These are phyloP conservation scores for Corythornis madagascariensis DNA, from an alignment of 2,113 vertebrate species.

Conservation along the genomic window DNA sequence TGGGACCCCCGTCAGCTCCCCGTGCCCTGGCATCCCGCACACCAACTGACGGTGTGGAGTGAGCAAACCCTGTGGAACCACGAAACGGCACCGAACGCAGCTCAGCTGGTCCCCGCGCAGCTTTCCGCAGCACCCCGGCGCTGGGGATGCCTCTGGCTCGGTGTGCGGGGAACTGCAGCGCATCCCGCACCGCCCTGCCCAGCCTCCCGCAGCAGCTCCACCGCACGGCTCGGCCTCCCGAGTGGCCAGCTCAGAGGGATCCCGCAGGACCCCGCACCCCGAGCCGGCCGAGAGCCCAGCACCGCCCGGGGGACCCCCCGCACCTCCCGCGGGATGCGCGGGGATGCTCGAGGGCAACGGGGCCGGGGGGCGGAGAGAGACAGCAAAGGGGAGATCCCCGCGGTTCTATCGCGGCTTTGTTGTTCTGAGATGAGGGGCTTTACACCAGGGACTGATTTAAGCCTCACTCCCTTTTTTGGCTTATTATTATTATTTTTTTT, in stretches of 20 bases:
- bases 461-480: background rate
- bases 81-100: background rate
- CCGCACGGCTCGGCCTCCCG: fast-evolving
- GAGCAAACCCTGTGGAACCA: background rate
- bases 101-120: background rate
- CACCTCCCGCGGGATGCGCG: too few relatives aligned
- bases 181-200: fast-evolving
- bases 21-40: background rate
- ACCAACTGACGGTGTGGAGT: background rate
- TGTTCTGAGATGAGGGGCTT: background rate
- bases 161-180: fast-evolving
- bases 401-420: background rate
- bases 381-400: background rate
- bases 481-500: background rate
- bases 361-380: background rate
- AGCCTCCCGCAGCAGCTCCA: background rate
- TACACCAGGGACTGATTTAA: background rate
- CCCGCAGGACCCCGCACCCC: fast-evolving
- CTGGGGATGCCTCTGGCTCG: fast-evolving
- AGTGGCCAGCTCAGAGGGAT: background rate
- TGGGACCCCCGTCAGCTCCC: background rate
- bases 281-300: background rate
- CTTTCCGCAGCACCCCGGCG: background rate
- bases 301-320: fast-evolving
- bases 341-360: too few relatives aligned